phyloP scores from a whole-genome alignment of 2,888 invertebrate genomes.

The Kuschelorhynchus macadamiae region DNA sequence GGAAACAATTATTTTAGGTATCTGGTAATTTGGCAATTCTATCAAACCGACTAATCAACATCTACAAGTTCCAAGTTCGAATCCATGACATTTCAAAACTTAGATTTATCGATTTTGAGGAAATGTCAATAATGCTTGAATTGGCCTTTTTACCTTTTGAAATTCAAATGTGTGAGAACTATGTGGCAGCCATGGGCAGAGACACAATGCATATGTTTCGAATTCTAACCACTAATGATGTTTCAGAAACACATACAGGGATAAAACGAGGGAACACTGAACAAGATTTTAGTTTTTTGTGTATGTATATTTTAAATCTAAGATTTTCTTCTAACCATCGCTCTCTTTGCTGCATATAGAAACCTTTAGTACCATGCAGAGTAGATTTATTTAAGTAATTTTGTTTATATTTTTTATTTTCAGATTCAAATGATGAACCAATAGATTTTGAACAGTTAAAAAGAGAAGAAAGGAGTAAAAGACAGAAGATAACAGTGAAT shows the following conservation, averaged over 20 bases:
- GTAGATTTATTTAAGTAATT: no score
- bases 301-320: constrained; percentile 62
- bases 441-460: constrained; percentile 65
- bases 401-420: constrained; percentile 29
- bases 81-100: constrained; percentile 78
- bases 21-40: constrained; percentile 68
- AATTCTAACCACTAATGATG: constrained; percentile 61
- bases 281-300: constrained; percentile 60
- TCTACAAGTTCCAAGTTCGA: constrained; percentile 76
- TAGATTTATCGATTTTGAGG: constrained; percentile 80
- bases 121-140: constrained; percentile 76
- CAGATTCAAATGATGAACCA: constrained; percentile 57
- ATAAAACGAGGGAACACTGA: constrained; percentile 49
- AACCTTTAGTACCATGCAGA: no score
- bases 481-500: constrained; percentile 65
- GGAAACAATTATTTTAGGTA: constrained; percentile 59
- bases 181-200: constrained; percentile 75
- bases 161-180: constrained; percentile 78
- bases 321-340: no score
- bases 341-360: no score
- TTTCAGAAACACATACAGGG: constrained; percentile 46
- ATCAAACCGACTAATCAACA: constrained; percentile 67
- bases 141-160: constrained; percentile 75
- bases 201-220: constrained; percentile 77
- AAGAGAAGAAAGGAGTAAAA: constrained; percentile 58